Conservation (phyloP, 2,113 vertebrate genomes). For the Piprites chloris region DNA sequence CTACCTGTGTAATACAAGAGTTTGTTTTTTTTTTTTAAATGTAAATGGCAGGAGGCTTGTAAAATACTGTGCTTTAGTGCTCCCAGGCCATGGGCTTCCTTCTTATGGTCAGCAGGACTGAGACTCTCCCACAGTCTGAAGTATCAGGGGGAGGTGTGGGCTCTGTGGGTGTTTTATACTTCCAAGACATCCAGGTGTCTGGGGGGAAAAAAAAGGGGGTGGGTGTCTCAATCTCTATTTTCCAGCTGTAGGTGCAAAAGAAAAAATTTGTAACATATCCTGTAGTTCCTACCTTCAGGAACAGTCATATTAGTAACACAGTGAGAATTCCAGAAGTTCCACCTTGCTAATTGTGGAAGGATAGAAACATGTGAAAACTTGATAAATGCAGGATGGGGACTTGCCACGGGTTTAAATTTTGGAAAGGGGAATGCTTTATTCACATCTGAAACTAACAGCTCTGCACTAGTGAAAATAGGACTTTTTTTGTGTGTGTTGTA, state of each 20-base stretch:
- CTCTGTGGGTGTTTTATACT: neutral
- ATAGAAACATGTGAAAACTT: neutral
- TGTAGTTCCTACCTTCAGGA: neutral
- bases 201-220: neutral
- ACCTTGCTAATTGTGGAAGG: neutral
- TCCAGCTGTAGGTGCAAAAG: neutral
- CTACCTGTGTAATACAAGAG: neutral
- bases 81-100: neutral
- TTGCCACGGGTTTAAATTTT: neutral
- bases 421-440: neutral
- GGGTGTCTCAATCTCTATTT: neutral
- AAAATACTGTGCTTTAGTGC: neutral
- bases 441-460: neutral
- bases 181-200: neutral
- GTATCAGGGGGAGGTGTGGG: neutral
- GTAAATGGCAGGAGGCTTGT: neutral
- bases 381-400: neutral
- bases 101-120: neutral
- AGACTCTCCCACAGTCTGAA: neutral
- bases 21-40: neutral
- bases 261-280: rapidly evolving
- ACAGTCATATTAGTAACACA: neutral
- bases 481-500: neutral
- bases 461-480: neutral
- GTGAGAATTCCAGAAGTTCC: neutral